Base-by-base conservation (phyloP, 2,888 invertebrate species). In the Ganaspis brasiliensis region DNA sequence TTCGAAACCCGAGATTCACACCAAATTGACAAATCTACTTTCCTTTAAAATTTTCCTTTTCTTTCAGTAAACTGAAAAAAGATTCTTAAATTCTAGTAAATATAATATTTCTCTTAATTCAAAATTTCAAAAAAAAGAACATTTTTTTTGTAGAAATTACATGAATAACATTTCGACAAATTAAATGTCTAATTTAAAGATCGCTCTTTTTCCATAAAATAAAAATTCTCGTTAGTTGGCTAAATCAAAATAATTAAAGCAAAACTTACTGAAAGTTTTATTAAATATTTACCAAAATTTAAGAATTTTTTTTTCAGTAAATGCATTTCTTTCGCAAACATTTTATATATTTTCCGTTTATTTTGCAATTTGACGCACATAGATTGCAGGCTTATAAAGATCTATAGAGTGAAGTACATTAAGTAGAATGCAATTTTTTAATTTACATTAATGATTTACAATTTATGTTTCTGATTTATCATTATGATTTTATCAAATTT, bases 21-120 rank as follows among this genome's bases (percentile, higher is more conserved):
- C 14, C 19, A 63, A 63, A 63, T 63, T 37, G 37, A 63, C 63
- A 63, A 63, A 21, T 61, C 61, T 61, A 35, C 61, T 10, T 61
- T 61, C 37, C 35, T 37, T 10, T 61, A 14, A 56, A 26, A 26
- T 56, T 12, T 24, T 26, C 26, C n/a, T 14, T 35, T 61, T 37
- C 6, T 21, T 16, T 5, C n/a, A 61, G 16, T 5, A 3, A 16
- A 63, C 1, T 14, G 6, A 31, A 31, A 31, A n/a, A 31, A 31
- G 6, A 31, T 31, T 31, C 31, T 2, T 31, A 31, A 31, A 31
- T 31, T 31, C 31, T 31, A 31, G 2, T 31, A 31, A 31, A 31
- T 31, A 6, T 31, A 31, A 31, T 31, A 31, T 31, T n/a, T n/a
- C n/a, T n/a, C n/a, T n/a, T n/a, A n/a, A n/a, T n/a, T n/a, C n/a